Conservation (phyloP, 2,888 invertebrate species). For the Chloroclysta siterata region DNA sequence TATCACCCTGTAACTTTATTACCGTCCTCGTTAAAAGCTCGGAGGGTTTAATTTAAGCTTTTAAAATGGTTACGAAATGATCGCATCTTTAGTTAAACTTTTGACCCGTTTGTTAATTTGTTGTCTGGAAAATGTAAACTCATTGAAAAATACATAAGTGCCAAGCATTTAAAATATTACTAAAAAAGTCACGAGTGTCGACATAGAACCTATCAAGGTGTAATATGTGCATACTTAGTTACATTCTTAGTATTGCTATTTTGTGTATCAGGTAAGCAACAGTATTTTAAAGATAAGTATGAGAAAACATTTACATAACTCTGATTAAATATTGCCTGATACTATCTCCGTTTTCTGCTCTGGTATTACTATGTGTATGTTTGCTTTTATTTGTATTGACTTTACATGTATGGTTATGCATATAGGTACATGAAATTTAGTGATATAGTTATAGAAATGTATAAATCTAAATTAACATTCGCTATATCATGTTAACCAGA, state of each 20-base stretch:
- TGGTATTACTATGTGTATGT: not conserved
- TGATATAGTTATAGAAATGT: too few relatives aligned
- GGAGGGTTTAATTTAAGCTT: not conserved
- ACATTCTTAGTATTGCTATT: not conserved
- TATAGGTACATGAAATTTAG: too few relatives aligned
- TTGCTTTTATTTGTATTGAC: not conserved
- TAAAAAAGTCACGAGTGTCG: not conserved
- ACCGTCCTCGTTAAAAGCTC: conserved; percentile 15
- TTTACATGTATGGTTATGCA: too few relatives aligned
- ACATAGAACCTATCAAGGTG: not conserved
- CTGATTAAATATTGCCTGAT: not conserved
- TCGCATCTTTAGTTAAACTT: not conserved
- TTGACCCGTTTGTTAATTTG: not conserved
- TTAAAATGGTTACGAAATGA: not conserved
- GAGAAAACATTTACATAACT: not conserved
- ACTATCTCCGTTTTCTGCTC: not conserved
- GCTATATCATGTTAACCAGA: not conserved
- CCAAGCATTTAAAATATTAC: not conserved
- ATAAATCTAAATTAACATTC: not conserved
- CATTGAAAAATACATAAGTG: not conserved
- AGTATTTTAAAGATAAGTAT: not conserved
- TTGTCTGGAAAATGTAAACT: not conserved
- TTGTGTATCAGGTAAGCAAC: not conserved
- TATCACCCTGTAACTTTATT: conserved; percentile 19
- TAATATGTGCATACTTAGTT: not conserved